Percentiles rank a stretch among this genome's conserved stretches.
phyloP scores from a whole-genome alignment of 2,113 vertebrate species.

The Lethenteron reissneri region DNA sequence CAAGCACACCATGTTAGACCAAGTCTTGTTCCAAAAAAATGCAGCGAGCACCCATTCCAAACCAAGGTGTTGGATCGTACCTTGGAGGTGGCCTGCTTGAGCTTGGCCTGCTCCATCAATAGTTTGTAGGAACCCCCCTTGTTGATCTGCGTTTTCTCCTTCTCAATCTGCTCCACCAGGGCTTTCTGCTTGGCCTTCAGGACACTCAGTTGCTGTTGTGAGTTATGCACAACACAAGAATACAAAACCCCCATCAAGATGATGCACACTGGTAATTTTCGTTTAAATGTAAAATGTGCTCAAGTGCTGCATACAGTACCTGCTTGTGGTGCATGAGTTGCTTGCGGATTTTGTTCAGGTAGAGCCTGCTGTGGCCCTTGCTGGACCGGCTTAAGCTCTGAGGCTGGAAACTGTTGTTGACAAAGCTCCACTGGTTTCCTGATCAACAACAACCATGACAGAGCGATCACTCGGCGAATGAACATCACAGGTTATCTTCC shows the following conservation, averaged over 20 bases:
- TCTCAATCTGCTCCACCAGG: slow-evolving; percentile 98
- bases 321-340: slow-evolving; percentile 97
- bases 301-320: slow-evolving; percentile 34
- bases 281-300: neutral
- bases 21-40: too few relatives aligned
- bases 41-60: slow-evolving; percentile 13
- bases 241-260: slow-evolving; percentile 24
- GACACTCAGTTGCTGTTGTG: slow-evolving; percentile 94
- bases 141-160: slow-evolving; percentile 99
- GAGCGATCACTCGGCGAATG: too few relatives aligned
- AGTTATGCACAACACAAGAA: slow-evolving; percentile 23
- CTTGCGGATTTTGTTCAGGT: slow-evolving; percentile 91
- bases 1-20: too few relatives aligned
- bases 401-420: slow-evolving; percentile 89
- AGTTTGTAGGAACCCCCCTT: slow-evolving; percentile 98
- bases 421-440: slow-evolving; percentile 99
- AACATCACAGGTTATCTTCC: too few relatives aligned
- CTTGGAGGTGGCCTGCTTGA: slow-evolving; percentile 98
- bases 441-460: neutral
- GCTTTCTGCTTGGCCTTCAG: slow-evolving; percentile 99
- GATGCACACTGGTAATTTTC: slow-evolving; percentile 18
- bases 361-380: slow-evolving; percentile 85
- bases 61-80: slow-evolving; percentile 24
- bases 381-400: slow-evolving; percentile 55
- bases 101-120: slow-evolving; percentile 94